phyloP scores from a whole-genome alignment of 2,113 vertebrate genomes.

The Labeo catla region DNA sequence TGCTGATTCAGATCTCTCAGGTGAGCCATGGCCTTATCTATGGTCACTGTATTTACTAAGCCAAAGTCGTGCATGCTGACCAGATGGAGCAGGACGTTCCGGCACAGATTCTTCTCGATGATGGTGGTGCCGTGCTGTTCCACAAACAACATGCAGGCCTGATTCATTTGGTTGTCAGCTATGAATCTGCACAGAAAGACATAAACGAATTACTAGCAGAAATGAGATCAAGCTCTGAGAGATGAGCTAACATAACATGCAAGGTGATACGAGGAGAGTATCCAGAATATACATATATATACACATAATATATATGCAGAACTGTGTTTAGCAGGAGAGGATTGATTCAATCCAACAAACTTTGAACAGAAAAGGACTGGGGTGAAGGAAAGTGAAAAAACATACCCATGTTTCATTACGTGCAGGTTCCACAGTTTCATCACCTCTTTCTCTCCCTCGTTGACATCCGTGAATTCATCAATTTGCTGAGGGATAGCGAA shows the following conservation, averaged over 20 bases:
- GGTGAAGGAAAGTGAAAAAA: neutral
- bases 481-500: conserved; percentile 84
- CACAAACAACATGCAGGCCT: conserved; percentile 92
- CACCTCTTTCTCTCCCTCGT: conserved; percentile 98
- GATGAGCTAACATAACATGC: neutral
- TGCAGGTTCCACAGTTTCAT: conserved; percentile 99
- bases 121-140: conserved; percentile 86
- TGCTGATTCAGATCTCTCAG: conserved; percentile 70
- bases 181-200: conserved; percentile 84
- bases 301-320: neutral
- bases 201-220: neutral
- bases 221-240: neutral
- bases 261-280: neutral
- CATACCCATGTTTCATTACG: conserved; percentile 95
- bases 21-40: conserved; percentile 89
- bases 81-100: conserved; percentile 97
- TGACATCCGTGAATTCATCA: conserved; percentile 97
- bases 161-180: conserved; percentile 98
- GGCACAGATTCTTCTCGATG: conserved; percentile 86
- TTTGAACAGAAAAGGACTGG: neutral
- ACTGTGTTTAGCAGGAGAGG: neutral
- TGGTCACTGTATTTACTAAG: conserved; percentile 90
- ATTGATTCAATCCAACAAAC: neutral
- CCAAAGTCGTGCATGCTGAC: conserved; percentile 99
- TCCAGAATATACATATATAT: no score